Conservation (phyloP, 1,140 invertebrate species). For the Dufourea novaeangliae region DNA sequence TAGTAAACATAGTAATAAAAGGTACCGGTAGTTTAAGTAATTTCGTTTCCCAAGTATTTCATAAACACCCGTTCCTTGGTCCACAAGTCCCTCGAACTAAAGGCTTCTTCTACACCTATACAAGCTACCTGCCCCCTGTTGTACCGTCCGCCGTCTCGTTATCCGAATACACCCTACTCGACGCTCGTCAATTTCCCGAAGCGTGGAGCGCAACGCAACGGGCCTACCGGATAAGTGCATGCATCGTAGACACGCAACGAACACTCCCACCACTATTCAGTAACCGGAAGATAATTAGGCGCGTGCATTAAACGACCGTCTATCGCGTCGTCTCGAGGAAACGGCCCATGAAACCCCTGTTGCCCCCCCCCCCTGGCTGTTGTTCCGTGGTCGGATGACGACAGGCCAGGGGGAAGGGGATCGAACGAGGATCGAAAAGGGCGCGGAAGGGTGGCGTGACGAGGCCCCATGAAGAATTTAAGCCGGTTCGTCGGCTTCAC, state of each 20-base stretch:
- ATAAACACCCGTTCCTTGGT: too few relatives aligned
- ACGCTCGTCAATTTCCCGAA: constrained; percentile 7
- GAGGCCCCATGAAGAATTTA: constrained; percentile 44
- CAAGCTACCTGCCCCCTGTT: too few relatives aligned
- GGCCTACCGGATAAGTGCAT: constrained; percentile 8
- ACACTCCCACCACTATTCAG: too few relatives aligned
- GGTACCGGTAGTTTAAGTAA: too few relatives aligned
- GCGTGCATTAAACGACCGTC: constrained; percentile 43
- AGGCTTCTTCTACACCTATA: too few relatives aligned
- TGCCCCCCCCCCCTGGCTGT: background rate
- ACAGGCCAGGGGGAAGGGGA: background rate
- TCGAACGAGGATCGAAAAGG: constrained; percentile 1
- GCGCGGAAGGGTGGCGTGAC: constrained; percentile 13
- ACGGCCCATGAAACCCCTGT: constrained; percentile 20
- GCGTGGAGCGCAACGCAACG: background rate
- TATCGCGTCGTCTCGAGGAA: background rate
- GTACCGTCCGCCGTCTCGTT: constrained; percentile 1
- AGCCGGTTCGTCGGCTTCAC: constrained; percentile 29
- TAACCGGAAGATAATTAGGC: constrained; percentile 48
- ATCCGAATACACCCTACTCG: background rate
- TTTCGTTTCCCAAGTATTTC: too few relatives aligned
- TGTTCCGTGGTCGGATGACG: constrained; percentile 4
- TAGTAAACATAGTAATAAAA: too few relatives aligned
- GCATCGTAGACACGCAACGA: constrained; percentile 22
- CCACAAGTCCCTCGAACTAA: too few relatives aligned